phyloP scores from a whole-genome alignment of 2,113 vertebrate genomes.

The Cygnus atratus region DNA sequence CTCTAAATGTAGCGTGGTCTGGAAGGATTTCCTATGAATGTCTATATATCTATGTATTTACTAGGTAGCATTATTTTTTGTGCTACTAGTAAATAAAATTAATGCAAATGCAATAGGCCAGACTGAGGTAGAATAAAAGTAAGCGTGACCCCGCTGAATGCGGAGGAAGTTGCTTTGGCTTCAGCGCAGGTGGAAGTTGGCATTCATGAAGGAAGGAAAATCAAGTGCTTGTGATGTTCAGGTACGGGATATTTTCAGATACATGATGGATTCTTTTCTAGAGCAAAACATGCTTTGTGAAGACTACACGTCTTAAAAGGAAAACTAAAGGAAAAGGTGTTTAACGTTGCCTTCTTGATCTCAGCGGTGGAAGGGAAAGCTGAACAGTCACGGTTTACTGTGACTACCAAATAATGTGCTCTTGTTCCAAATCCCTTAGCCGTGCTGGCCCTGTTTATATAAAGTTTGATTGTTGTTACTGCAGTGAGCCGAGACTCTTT shows the following conservation, averaged over 20 bases:
- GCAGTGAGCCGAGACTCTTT: background rate
- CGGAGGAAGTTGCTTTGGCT: background rate
- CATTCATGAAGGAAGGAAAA: background rate
- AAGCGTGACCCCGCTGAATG: background rate
- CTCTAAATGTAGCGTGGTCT: background rate
- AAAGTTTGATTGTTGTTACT: background rate
- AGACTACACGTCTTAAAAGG: background rate
- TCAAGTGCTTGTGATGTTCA: background rate
- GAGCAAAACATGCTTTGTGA: background rate
- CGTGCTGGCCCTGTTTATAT: background rate
- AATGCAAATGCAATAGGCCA: background rate
- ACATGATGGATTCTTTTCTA: background rate
- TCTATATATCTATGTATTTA: background rate
- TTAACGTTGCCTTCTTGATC: background rate
- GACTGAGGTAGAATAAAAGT: background rate
- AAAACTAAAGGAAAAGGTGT: background rate
- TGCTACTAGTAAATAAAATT: background rate
- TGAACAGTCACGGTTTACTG: background rate
- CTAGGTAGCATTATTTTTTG: background rate
- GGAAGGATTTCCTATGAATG: background rate
- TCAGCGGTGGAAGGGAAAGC: background rate
- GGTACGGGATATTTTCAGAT: background rate
- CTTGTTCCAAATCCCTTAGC: background rate
- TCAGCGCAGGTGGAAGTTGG: background rate
- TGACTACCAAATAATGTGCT: background rate